phyloP scores from a whole-genome alignment of 2,797 vertebrate genomes.

The Sebastes nivosus region DNA sequence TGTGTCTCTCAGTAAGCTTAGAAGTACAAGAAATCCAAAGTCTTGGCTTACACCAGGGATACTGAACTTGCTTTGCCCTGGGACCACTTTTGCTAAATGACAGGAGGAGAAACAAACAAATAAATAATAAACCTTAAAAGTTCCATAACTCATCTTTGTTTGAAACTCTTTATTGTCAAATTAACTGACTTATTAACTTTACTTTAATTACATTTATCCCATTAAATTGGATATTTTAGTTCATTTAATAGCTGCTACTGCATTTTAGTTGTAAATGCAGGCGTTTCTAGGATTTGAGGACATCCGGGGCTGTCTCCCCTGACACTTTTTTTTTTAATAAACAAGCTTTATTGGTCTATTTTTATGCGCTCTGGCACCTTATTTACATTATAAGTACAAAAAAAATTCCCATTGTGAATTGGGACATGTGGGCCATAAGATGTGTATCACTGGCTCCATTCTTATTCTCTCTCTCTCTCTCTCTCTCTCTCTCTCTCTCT shows the following conservation, averaged over 20 bases:
- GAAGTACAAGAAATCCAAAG: constrained; percentile 17
- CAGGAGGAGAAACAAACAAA: neutral
- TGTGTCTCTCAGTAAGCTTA: constrained; percentile 35
- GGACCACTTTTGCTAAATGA: neutral
- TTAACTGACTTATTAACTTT: neutral
- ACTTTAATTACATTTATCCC: too few relatives aligned
- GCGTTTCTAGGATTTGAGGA: neutral
- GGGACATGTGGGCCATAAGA: too few relatives aligned
- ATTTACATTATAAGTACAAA: neutral
- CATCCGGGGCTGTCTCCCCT: neutral
- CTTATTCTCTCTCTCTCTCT: too few relatives aligned
- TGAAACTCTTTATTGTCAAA: neutral
- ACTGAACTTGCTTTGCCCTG: neutral
- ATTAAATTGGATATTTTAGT: neutral
- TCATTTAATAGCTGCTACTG: neutral
- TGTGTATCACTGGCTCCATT: too few relatives aligned
- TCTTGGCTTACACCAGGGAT: neutral
- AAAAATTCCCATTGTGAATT: neutral
- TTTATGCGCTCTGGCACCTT: neutral
- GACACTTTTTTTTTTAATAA: neutral
- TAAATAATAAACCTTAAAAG: neutral
- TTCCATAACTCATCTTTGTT: neutral
- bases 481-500: too few relatives aligned
- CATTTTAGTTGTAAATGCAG: neutral
- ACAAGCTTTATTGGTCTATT: neutral